Percentiles rank a stretch among this genome's conserved stretches.
phyloP scores from a whole-genome alignment of 2,113 vertebrate species.

The Triplophysa rosa region DNA sequence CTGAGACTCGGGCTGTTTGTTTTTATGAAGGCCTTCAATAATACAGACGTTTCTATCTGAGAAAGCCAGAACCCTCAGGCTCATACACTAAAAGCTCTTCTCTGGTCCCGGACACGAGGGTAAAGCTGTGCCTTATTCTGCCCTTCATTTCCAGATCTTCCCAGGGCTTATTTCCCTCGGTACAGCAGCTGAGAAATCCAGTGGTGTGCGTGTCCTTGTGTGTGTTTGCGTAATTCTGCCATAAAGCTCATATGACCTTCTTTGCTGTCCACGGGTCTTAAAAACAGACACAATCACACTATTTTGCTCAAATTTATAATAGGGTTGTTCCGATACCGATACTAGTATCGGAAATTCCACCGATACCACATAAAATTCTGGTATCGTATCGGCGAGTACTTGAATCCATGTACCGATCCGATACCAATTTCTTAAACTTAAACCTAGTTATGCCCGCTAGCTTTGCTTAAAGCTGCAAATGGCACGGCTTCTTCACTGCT shows the following conservation, averaged over 20 bases:
- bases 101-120: constrained; percentile 36
- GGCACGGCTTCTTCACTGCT: too few relatives aligned
- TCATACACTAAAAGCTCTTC: constrained; percentile 12
- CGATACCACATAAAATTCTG: too few relatives aligned
- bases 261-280: constrained; percentile 5
- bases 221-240: constrained; percentile 2
- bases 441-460: too few relatives aligned
- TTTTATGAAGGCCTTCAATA: constrained; percentile 30
- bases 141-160: constrained; percentile 39
- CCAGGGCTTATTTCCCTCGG: constrained; percentile 58
- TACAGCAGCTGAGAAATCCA: constrained; percentile 53
- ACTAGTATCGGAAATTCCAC: too few relatives aligned
- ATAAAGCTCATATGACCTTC: constrained; percentile 2
- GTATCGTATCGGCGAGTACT: too few relatives aligned
- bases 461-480: too few relatives aligned
- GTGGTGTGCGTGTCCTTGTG: constrained; percentile 51
- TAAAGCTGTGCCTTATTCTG: neutral
- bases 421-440: too few relatives aligned
- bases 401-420: too few relatives aligned
- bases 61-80: constrained; percentile 13
- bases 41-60: constrained; percentile 16
- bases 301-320: neutral
- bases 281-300: neutral
- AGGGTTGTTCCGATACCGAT: too few relatives aligned
- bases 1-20: constrained; percentile 11